phyloP scores from a whole-genome alignment of 2,113 vertebrate genomes.

The Pongo pygmaeus region DNA sequence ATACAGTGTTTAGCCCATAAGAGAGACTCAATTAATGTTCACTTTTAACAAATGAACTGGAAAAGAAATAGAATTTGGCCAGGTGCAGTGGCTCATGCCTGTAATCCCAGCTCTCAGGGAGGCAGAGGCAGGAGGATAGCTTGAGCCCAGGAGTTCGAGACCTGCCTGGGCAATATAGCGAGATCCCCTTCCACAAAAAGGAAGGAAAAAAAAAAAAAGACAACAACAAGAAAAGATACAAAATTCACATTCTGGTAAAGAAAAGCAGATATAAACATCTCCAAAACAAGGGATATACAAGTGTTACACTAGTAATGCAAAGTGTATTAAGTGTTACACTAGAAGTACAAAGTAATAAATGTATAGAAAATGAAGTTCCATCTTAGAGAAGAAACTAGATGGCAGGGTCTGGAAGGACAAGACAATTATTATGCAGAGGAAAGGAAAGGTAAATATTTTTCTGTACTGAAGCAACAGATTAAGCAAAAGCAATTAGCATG shows the following conservation, averaged over 20 bases:
- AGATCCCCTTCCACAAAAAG: too few relatives aligned
- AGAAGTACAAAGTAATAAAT: background rate
- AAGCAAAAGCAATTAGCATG: background rate
- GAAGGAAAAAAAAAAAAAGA: too few relatives aligned
- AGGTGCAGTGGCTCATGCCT: too few relatives aligned
- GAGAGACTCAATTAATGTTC: background rate
- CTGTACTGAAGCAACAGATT: background rate
- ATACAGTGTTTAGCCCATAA: background rate
- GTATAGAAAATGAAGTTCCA: background rate
- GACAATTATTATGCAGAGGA: background rate
- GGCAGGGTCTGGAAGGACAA: background rate
- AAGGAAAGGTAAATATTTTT: background rate
- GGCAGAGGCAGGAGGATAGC: too few relatives aligned
- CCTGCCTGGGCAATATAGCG: too few relatives aligned
- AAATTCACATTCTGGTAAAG: background rate
- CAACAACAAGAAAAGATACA: background rate
- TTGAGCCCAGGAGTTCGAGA: too few relatives aligned
- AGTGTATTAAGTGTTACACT: background rate
- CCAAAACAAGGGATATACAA: background rate
- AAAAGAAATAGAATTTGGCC: background rate
- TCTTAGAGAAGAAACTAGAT: background rate
- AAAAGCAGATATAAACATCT: conserved; percentile 1
- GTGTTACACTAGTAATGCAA: background rate
- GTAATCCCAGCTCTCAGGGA: too few relatives aligned
- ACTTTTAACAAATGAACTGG: background rate